phyloP scores from a whole-genome alignment of 2,888 invertebrate species.

The Zaprionus bogoriensis region DNA sequence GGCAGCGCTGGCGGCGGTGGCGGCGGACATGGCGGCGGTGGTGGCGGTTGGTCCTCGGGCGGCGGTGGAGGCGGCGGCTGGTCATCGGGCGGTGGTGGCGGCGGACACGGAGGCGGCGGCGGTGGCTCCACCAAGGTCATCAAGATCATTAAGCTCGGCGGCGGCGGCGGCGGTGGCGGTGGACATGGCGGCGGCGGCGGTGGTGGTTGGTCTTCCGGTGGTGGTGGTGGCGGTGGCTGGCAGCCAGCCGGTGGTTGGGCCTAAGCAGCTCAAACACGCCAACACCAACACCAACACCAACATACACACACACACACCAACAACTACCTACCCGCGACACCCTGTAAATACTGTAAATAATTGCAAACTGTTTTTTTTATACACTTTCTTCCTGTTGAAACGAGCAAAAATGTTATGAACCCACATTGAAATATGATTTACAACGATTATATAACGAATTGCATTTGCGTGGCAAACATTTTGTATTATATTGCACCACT shows the following conservation, averaged over 20 bases:
- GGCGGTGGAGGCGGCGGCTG: conserved; percentile 31
- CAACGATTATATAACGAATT: conserved; percentile 23
- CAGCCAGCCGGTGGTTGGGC: conserved; percentile 79
- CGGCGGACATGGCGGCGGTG: conserved; percentile 42
- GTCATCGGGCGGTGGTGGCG: conserved; percentile 43
- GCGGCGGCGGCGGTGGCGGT: conserved; percentile 51
- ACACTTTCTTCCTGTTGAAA: no score
- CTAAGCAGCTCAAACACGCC: conserved; percentile 34
- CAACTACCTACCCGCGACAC: background rate
- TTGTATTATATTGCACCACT: conserved; percentile 18
- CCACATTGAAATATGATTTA: background rate
- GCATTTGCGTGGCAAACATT: conserved; percentile 17
- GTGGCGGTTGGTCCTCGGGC: conserved; percentile 31
- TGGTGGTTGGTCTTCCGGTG: conserved; percentile 56
- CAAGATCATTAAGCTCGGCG: conserved; percentile 46
- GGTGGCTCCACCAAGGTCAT: conserved; percentile 46
- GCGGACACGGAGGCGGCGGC: conserved; percentile 43
- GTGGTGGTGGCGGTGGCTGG: conserved; percentile 68
- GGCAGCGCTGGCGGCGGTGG: conserved; percentile 40
- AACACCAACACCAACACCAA: background rate
- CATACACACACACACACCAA: no score
- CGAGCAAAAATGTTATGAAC: no score
- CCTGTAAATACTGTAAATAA: conserved; percentile 71
- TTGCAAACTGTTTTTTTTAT: conserved; percentile 7
- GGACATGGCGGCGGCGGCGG: conserved; percentile 42